Evolutionary conservation across 2,888 invertebrate genomes (phyloP).

Genomic region (Xestia sexstrigata): DNA sequence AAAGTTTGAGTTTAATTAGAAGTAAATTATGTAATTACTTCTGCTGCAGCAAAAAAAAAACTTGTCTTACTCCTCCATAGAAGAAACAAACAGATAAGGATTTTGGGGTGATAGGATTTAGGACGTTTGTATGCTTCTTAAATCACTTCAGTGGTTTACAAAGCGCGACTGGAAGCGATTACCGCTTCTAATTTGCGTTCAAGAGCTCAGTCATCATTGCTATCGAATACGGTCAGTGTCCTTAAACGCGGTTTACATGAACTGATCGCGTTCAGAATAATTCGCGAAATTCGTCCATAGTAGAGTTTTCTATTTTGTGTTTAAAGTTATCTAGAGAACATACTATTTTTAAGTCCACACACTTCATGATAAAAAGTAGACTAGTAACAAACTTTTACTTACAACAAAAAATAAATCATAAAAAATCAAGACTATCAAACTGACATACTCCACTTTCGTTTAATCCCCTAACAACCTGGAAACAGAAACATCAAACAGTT

Average conservation of each 20-base stretch:
- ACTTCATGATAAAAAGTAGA: background rate
- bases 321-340: background rate
- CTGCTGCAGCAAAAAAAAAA: background rate
- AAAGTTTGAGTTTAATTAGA: background rate
- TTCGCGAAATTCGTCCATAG: background rate
- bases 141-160: background rate
- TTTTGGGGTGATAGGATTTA: no score
- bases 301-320: background rate
- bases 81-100: background rate
- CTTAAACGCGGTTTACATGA: background rate
- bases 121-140: background rate
- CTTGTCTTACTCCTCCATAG: background rate
- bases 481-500: constrained; percentile 49
- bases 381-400: background rate
- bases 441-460: constrained; percentile 54
- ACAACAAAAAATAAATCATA: background rate
- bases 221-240: background rate
- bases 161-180: no score
- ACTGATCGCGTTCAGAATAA: background rate
- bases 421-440: constrained; percentile 7
- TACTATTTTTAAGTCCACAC: background rate
- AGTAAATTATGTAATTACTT: background rate
- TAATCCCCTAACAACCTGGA: constrained; percentile 46
- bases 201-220: background rate
- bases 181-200: no score